Conservation (phyloP, 2,888 invertebrate species). For the Bembecia ichneumoniformis region DNA sequence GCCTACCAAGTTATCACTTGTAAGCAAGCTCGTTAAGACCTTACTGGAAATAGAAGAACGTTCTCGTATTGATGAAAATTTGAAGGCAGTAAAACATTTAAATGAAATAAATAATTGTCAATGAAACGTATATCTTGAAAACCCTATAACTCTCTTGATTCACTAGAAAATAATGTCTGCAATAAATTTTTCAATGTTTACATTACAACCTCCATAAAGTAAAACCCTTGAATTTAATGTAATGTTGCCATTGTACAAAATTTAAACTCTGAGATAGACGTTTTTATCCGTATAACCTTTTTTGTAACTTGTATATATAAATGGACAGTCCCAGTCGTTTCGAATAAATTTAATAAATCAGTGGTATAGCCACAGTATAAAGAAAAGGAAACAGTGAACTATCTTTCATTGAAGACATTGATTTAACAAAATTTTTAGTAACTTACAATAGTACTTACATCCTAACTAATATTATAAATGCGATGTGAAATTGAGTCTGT, state of each 20-base stretch:
- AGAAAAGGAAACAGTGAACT: background rate
- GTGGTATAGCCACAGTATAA: conserved; percentile 1
- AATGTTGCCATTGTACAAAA: background rate
- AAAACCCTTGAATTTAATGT: background rate
- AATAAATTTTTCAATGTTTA: background rate
- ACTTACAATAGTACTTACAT: too few relatives aligned
- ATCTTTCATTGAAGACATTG: background rate
- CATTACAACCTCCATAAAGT: background rate
- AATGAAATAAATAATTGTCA: too few relatives aligned
- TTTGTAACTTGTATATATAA: conserved; percentile 1
- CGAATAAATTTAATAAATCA: conserved; percentile 6
- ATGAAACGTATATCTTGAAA: too few relatives aligned
- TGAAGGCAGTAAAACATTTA: too few relatives aligned
- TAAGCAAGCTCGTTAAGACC: too few relatives aligned
- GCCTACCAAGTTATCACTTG: too few relatives aligned
- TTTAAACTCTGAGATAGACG: background rate
- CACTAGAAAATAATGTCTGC: background rate
- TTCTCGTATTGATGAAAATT: too few relatives aligned
- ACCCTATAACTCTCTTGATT: background rate
- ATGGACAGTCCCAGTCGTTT: background rate
- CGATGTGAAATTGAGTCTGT: too few relatives aligned
- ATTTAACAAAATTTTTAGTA: too few relatives aligned
- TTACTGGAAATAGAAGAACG: too few relatives aligned
- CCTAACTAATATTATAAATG: too few relatives aligned
- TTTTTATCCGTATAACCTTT: background rate